Evolutionary conservation across 1,140 invertebrate genomes (phyloP).

Genomic region (Camponotus pennsylvanicus): DNA sequence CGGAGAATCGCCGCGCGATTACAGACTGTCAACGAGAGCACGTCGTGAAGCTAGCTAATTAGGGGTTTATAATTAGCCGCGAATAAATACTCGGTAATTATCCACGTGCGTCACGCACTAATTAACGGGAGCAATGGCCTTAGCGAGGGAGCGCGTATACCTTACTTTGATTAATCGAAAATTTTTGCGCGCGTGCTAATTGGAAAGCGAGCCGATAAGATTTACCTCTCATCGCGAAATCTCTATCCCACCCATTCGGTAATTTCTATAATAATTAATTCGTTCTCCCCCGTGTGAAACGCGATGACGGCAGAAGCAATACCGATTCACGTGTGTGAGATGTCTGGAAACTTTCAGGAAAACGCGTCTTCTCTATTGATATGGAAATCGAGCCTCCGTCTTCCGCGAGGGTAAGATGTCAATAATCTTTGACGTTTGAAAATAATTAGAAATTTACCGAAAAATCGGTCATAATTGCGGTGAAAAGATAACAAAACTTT

Average conservation of each 20-base stretch:
- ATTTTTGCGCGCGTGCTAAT: constrained; percentile 58
- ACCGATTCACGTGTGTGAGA: background rate
- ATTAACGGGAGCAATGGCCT: constrained; percentile 70
- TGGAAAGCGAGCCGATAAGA: constrained; percentile 43
- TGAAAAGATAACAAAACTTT: background rate
- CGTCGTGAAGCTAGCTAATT: constrained; percentile 62
- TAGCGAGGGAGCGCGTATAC: background rate
- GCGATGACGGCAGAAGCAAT: background rate
- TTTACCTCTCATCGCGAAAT: background rate
- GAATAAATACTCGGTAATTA: constrained; percentile 55
- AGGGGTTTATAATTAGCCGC: constrained; percentile 68
- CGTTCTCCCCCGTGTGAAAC: background rate
- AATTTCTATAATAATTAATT: constrained; percentile 29
- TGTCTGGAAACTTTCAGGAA: background rate
- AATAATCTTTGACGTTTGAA: background rate
- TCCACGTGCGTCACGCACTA: constrained; percentile 54
- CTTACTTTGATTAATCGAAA: constrained; percentile 71
- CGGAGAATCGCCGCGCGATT: constrained; percentile 53
- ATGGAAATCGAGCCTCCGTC: background rate
- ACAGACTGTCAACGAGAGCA: background rate
- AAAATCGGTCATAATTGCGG: background rate
- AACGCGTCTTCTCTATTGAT: background rate
- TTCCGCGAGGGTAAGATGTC: background rate
- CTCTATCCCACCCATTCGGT: background rate
- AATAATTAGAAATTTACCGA: background rate